phyloP scores from a whole-genome alignment of 2,888 invertebrate genomes.

The Seira musarum region DNA sequence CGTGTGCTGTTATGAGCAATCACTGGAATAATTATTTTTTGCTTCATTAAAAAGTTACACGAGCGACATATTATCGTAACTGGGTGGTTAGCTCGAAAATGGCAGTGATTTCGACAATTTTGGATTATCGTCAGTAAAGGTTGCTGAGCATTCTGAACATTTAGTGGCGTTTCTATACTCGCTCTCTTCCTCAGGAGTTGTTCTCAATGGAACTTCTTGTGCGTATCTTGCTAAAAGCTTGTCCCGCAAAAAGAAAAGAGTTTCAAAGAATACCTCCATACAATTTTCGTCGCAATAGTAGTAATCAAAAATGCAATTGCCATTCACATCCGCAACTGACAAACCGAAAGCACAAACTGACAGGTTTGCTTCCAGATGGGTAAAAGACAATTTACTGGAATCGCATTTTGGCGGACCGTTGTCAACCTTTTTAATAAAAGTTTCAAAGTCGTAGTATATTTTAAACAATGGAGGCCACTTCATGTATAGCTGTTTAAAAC shows the following conservation, averaged over 20 bases:
- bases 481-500: slow-evolving; percentile 6
- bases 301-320: not conserved
- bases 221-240: not conserved
- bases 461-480: not conserved
- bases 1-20: not conserved
- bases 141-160: not conserved
- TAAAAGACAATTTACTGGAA: not conserved
- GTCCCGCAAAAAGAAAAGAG: not conserved
- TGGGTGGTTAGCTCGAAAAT: not conserved
- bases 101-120: not conserved
- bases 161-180: not conserved
- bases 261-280: not conserved
- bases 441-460: slow-evolving; percentile 23
- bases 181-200: not conserved
- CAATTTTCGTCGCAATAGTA: not conserved
- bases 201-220: not conserved
- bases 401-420: not conserved
- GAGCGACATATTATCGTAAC: not conserved
- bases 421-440: not conserved
- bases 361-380: slow-evolving; percentile 6
- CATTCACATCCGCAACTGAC: not conserved
- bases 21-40: not conserved
- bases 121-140: not conserved
- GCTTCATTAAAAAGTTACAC: too few species aligned
- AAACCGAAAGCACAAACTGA: not conserved